Conservation (phyloP, 37 sponge, comb jelly and placozoan genomes). For the Theonella swinhoei region DNA sequence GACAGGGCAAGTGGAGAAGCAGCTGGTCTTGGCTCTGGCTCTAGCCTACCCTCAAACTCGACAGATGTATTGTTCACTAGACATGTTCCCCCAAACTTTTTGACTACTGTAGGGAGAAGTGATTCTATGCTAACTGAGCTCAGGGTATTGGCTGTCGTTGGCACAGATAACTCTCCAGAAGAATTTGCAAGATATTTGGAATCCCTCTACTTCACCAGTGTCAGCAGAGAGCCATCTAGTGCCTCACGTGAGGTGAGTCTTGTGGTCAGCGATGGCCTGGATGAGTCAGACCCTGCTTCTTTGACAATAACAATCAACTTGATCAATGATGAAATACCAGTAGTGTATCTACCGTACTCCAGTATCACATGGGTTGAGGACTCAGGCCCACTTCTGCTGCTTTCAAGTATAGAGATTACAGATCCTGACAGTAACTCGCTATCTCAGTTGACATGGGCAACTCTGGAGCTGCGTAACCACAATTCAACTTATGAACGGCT, state of each 20-base stretch:
- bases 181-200: constrained; percentile 22
- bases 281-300: background rate
- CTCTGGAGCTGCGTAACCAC: constrained; percentile 11
- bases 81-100: background rate
- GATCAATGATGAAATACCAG: constrained; percentile 49
- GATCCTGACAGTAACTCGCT: constrained; percentile 41
- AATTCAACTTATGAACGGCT: constrained; percentile 13
- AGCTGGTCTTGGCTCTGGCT: background rate
- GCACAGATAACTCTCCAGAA: background rate
- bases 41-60: background rate
- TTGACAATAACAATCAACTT: constrained; percentile 24
- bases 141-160: background rate
- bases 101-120: background rate
- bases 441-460: background rate
- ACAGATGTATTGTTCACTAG: constrained; percentile 2
- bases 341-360: constrained; percentile 16
- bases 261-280: constrained; percentile 24
- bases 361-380: constrained; percentile 44
- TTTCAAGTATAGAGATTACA: constrained; percentile 1
- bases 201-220: constrained; percentile 28
- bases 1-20: background rate
- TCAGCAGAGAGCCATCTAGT: constrained; percentile 25
- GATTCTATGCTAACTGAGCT: background rate
- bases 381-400: constrained; percentile 21
- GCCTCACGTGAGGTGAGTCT: constrained; percentile 24